Evolutionary conservation across 2,113 vertebrate species (phyloP).

Genomic region (Epinephelus fuscoguttatus): DNA sequence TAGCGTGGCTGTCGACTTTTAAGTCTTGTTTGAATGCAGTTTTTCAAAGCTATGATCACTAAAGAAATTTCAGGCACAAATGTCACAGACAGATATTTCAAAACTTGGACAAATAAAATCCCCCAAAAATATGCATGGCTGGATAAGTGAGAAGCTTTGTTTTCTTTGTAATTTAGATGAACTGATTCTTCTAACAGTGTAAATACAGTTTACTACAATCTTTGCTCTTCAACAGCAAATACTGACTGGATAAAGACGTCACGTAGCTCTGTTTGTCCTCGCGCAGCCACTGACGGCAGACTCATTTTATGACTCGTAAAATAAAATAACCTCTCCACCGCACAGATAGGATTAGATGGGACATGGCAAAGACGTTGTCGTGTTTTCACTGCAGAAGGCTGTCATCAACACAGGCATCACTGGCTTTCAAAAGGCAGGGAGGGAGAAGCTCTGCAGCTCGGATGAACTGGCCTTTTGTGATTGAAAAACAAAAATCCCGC

Average conservation of each 20-base stretch:
- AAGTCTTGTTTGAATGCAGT: not conserved
- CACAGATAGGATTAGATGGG: constrained; percentile 2
- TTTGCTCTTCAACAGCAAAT: constrained; percentile 3
- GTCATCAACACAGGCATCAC: constrained; percentile 59
- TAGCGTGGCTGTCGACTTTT: not conserved
- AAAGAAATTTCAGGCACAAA: constrained; percentile 1
- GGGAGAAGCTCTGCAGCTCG: constrained; percentile 52
- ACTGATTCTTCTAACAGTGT: not conserved
- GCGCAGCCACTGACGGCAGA: not conserved
- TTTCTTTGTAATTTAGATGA: not conserved
- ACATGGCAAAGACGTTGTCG: not conserved
- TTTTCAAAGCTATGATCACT: constrained; percentile 3
- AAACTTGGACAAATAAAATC: not conserved
- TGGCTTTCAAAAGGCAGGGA: constrained; percentile 67
- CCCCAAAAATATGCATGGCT: not conserved
- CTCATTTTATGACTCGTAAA: constrained; percentile 5
- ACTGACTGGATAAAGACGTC: not conserved
- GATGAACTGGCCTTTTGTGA: constrained; percentile 48
- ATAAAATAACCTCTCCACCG: not conserved
- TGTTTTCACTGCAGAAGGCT: constrained; percentile 28
- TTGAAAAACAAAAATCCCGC: constrained; percentile 13
- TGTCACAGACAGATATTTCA: not conserved
- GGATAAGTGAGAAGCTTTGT: not conserved
- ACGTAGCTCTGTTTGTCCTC: not conserved
- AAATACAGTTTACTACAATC: constrained; percentile 4